Percentiles rank a stretch among this genome's conserved stretches.
These are phyloP conservation scores for Scalopus aquaticus DNA, from an alignment of 2,113 vertebrate genomes.

Conservation along the genomic window DNA sequence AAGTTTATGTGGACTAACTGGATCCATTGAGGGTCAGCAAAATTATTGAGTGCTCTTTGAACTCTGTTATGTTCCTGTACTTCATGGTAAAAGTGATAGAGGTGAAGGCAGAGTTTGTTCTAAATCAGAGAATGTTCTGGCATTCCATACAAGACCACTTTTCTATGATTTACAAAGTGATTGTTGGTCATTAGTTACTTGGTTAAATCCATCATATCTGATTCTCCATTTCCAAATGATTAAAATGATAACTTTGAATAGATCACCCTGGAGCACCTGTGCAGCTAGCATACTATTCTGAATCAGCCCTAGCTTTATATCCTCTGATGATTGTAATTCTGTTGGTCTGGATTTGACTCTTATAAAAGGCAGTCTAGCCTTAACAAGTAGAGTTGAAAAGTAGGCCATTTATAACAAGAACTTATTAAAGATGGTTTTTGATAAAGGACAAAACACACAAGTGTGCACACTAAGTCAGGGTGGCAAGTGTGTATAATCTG, in stretches of 20 bases:
- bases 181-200: neutral
- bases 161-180: neutral
- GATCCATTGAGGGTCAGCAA: neutral
- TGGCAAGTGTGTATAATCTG: constrained; percentile 81
- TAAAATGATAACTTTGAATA: neutral
- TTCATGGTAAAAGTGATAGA: neutral
- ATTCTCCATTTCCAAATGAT: constrained; percentile 17
- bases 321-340: neutral
- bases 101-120: neutral
- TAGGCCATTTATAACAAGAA: constrained; percentile 67
- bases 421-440: constrained; percentile 79
- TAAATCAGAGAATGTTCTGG: neutral
- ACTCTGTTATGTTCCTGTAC: neutral
- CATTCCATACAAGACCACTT: neutral
- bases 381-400: constrained; percentile 57
- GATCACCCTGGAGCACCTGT: neutral
- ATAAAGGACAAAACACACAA: constrained; percentile 81
- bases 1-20: neutral
- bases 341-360: constrained; percentile 52
- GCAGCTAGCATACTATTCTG: neutral
- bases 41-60: neutral
- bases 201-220: neutral
- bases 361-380: constrained; percentile 37
- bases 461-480: constrained; percentile 79
- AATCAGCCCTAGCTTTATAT: neutral